A percentile compares a stretch with the other conserved stretches of the same genome.
Conservation (phyloP, 2,113 vertebrate genomes). For the Martes martes region DNA sequence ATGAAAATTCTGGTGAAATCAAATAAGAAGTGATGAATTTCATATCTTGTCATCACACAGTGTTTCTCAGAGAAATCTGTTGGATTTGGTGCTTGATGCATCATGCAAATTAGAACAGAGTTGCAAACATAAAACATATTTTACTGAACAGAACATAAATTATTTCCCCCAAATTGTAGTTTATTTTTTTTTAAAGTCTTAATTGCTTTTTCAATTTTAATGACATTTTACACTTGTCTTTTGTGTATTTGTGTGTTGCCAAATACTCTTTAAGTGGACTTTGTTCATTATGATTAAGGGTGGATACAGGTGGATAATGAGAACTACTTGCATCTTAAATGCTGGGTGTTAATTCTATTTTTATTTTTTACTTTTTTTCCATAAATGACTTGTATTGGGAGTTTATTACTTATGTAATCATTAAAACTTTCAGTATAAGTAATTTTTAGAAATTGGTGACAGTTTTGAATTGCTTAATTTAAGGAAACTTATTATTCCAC, state of each 20-base stretch:
- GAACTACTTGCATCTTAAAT: neutral
- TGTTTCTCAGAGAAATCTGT: neutral
- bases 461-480: neutral
- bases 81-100: neutral
- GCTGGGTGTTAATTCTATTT: neutral
- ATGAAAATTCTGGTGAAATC: neutral
- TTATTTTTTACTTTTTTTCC: neutral
- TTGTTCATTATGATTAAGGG: neutral
- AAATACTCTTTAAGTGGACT: neutral
- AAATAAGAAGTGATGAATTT: neutral
- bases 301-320: neutral
- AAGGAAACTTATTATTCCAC: neutral
- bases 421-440: neutral
- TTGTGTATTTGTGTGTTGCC: neutral
- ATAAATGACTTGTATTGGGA: neutral
- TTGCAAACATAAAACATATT: neutral
- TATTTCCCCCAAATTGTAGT: neutral
- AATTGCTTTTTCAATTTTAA: slow-evolving; percentile 20
- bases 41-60: neutral
- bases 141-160: neutral
- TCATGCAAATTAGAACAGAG: neutral
- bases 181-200: neutral
- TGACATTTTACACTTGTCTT: neutral
- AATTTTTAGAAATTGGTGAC: neutral
- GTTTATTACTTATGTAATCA: neutral